These are phyloP conservation scores for Toxotes jaculatrix DNA, from an alignment of 2,113 vertebrate species.

Conservation along the genomic window DNA sequence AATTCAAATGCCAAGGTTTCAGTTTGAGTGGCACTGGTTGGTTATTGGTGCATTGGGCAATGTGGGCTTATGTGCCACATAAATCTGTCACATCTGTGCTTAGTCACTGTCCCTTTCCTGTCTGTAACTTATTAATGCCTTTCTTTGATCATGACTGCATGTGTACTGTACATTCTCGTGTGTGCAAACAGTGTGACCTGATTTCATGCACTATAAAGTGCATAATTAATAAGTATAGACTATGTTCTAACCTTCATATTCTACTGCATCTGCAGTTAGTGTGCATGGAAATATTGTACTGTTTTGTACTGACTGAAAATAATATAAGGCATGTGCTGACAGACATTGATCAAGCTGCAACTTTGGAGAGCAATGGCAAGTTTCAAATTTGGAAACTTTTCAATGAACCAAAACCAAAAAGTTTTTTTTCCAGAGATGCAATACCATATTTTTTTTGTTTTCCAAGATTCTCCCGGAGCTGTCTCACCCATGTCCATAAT, in stretches of 20 bases:
- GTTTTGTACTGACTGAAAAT: conserved; percentile 1
- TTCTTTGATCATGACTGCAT: conserved; percentile 44
- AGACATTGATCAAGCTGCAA: background rate
- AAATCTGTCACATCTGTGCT: conserved; percentile 42
- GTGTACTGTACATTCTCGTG: background rate
- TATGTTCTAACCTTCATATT: background rate
- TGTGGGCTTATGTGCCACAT: background rate
- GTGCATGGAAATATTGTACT: background rate
- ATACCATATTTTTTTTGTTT: conserved; percentile 30
- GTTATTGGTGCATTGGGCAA: conserved; percentile 8
- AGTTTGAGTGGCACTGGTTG: background rate
- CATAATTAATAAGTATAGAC: background rate
- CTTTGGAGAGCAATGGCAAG: background rate
- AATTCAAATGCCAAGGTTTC: conserved; percentile 7
- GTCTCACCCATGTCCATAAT: background rate
- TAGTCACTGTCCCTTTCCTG: conserved; percentile 47
- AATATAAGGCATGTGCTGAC: background rate
- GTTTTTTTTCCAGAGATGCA: conserved; percentile 43
- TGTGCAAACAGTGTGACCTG: background rate
- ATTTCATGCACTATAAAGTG: background rate
- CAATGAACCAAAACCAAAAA: conserved; percentile 37
- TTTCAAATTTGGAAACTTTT: conserved; percentile 22
- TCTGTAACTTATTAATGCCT: conserved; percentile 61
- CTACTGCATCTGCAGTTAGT: background rate
- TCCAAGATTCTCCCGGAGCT: conserved; percentile 27